Evolutionary conservation across 2,113 vertebrate genomes (phyloP), one percentile per base, ranked within the genome.

Genomic region (Rutilus rutilus): DNA sequence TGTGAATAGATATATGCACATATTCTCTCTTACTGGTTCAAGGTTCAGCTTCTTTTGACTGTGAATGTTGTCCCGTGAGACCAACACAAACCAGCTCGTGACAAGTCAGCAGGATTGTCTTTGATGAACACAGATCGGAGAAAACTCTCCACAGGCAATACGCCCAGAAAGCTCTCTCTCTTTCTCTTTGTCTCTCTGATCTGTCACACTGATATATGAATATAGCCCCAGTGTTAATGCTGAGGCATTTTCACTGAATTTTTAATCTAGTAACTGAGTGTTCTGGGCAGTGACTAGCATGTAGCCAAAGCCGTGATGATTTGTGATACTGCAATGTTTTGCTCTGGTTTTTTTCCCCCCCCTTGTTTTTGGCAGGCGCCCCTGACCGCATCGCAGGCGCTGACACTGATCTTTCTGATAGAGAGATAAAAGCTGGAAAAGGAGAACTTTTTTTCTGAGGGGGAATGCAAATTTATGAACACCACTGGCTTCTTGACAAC

Each of bases 151-250:
- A 76, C 82, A 47, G 80, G 80, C 84, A 62, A 78, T 73, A 78
- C 5, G 74, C 50, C 14, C 25, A 74, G 39, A 45, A 65, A 59
- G 54, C 84, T 86, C 54, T 79, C 17, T 39, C 52, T 52, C 74
- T 39, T 21, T 39, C 74, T 60, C 85, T 25, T 65, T 65, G 23
- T 57, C 6, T 36, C 64, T 87, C 57, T 83, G 47, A 57, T 83
- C 47, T 83, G 81, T 83, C 78, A 83, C 39, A 62, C 25, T 85
- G 86, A 87, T 87, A 84, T 87, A 87, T 89, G 83, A 89, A 87
- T 85, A 89, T 82, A 85, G 86, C 86, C 78, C 74, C 73, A 50
- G 78, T 73, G 78, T 74, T 82, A 59, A 69, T 52, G 85, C 82
- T 77, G 30, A 83, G 83, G 45, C 83, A 4, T 75, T 87, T 89